Evolutionary conservation across 2,797 vertebrate genomes (phyloP).

Genomic region (Australoheros facetus): DNA sequence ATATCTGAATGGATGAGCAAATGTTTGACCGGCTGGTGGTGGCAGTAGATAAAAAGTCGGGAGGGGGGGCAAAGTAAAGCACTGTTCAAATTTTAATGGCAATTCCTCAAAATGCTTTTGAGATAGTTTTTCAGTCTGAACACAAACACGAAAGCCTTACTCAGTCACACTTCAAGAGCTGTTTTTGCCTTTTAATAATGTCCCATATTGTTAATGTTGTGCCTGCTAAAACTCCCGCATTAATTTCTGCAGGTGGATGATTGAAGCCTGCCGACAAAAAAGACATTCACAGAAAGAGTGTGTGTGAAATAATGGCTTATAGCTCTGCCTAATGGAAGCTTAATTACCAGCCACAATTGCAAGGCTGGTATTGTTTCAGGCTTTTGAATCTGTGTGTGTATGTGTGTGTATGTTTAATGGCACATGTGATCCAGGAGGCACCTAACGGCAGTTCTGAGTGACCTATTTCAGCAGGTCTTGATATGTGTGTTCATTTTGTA

Average conservation of each 20-base stretch:
- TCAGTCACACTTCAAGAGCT: background rate
- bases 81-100: background rate
- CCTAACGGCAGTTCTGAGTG: background rate
- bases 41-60: background rate
- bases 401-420: rapidly evolving
- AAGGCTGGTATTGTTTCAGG: background rate
- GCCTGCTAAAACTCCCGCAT: conserved; percentile 11
- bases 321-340: conserved; percentile 7
- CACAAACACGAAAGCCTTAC: conserved; percentile 1
- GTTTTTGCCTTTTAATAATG: background rate
- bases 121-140: background rate
- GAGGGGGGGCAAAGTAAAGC: background rate
- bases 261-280: conserved; percentile 26
- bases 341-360: background rate
- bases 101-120: background rate
- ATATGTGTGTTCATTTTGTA: background rate
- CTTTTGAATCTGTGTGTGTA: background rate
- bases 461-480: background rate
- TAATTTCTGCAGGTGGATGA: conserved; percentile 13
- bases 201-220: conserved; percentile 1
- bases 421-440: too few relatives aligned
- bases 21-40: background rate
- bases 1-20: background rate
- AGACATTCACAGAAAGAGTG: background rate
- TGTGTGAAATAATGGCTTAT: background rate